These are phyloP conservation scores for Zophobas atratus DNA, from an alignment of 1,140 invertebrate genomes.

Conservation along the genomic window DNA sequence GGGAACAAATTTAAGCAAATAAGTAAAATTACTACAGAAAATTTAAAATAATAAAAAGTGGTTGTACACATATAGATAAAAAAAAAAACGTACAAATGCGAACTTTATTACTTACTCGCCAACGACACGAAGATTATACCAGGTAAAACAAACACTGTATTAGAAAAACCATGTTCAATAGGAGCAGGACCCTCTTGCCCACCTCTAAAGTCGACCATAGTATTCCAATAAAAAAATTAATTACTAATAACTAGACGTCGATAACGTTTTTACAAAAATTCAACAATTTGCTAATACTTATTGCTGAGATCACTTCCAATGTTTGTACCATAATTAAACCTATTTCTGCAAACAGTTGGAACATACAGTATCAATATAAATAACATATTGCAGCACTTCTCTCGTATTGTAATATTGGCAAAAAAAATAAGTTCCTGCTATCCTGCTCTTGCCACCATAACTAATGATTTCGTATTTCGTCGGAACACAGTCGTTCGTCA, in stretches of 20 bases:
- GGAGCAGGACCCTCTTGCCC: conserved; percentile 79
- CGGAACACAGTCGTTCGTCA: too few species aligned
- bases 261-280: not conserved
- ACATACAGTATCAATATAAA: too few species aligned
- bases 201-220: conserved; percentile 78
- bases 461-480: too few species aligned
- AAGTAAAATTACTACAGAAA: too few species aligned
- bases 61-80: too few species aligned
- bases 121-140: conserved; percentile 81
- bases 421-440: too few species aligned
- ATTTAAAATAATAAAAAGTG: too few species aligned
- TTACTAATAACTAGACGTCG: not conserved
- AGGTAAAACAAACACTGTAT: conserved; percentile 83
- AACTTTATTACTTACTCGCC: conserved; percentile 74
- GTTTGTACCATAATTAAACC: not conserved
- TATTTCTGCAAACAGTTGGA: too few species aligned
- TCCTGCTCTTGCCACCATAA: too few species aligned
- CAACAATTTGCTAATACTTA: not conserved
- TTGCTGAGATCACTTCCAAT: not conserved
- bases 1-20: too few species aligned
- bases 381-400: too few species aligned
- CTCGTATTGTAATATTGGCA: too few species aligned
- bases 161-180: conserved; percentile 85
- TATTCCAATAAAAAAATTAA: not conserved
- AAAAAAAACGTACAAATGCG: not conserved